Percentiles rank a stretch among this genome's conserved stretches.
Conservation (phyloP, 2,797 vertebrate genomes). For the Pseudopleuronectes americanus region DNA sequence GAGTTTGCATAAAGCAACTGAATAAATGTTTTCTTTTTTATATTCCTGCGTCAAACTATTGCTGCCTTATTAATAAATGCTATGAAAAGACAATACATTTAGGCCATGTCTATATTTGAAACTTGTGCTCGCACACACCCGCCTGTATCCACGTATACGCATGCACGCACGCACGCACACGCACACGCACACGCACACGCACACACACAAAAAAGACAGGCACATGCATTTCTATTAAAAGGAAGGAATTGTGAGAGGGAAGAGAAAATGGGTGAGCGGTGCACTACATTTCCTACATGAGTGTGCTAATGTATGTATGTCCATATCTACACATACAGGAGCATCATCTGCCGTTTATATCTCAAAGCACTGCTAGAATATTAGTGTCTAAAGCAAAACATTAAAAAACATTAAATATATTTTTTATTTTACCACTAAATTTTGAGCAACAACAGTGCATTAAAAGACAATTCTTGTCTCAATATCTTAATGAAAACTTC, state of each 20-base stretch:
- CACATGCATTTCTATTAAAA: constrained; percentile 81
- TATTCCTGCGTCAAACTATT: constrained; percentile 69
- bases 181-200: constrained; percentile 1
- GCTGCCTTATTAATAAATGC: constrained; percentile 68
- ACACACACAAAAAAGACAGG: constrained; percentile 73
- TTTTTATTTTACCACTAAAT: constrained; percentile 89
- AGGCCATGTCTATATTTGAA: too few relatives aligned
- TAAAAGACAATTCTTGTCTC: constrained; percentile 88
- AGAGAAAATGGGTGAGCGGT: constrained; percentile 78
- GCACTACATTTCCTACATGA: constrained; percentile 73
- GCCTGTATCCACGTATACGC: constrained; percentile 7
- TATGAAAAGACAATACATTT: constrained; percentile 69
- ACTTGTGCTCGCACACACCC: too few relatives aligned
- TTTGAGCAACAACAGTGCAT: constrained; percentile 93
- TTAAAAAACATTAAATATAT: constrained; percentile 89
- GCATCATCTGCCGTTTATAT: constrained; percentile 78
- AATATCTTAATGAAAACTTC: constrained; percentile 85
- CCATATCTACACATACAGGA: constrained; percentile 74
- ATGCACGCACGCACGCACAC: constrained; percentile 1
- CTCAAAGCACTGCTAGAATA: constrained; percentile 84
- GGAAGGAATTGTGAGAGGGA: constrained; percentile 76
- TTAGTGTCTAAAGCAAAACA: constrained; percentile 93
- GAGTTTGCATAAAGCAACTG: constrained; percentile 83
- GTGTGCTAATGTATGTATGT: constrained; percentile 47
- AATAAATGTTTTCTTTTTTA: constrained; percentile 59